Conservation (phyloP, 2,888 invertebrate species). For the Malachius bipustulatus region DNA sequence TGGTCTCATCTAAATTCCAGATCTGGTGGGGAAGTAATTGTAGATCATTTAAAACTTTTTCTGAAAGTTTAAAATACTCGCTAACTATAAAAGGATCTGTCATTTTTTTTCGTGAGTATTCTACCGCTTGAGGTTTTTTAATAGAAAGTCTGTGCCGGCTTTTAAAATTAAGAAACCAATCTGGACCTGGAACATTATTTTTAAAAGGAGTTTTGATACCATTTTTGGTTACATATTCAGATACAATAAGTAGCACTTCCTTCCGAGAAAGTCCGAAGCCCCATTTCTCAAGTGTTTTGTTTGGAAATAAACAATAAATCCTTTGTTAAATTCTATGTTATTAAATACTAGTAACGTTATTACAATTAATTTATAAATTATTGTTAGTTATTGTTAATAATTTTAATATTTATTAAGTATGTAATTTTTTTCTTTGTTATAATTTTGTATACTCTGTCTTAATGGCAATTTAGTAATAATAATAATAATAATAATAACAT, state of each 20-base stretch:
- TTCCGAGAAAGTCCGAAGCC: slow-evolving; percentile 21
- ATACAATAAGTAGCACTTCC: slow-evolving; percentile 20
- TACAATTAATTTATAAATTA: too few species aligned
- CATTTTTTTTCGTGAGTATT: slow-evolving; percentile 23
- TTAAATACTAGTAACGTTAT: too few species aligned
- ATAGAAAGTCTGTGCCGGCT: slow-evolving; percentile 17
- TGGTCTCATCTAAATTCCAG: slow-evolving; percentile 22
- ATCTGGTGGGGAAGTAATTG: slow-evolving; percentile 14
- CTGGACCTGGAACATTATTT: slow-evolving; percentile 20
- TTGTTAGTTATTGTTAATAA: too few species aligned
- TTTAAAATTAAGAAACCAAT: slow-evolving; percentile 9
- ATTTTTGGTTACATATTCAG: slow-evolving; percentile 18
- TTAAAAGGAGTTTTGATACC: slow-evolving; percentile 21
- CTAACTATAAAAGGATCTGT: slow-evolving; percentile 21
- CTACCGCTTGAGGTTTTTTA: slow-evolving; percentile 29
- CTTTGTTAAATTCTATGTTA: too few species aligned
- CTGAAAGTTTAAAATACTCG: slow-evolving; percentile 16
- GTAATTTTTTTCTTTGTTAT: too few species aligned
- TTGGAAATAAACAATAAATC: too few species aligned
- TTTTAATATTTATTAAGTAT: too few species aligned
- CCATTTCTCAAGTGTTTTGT: slow-evolving; percentile 11
- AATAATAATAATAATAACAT: too few species aligned
- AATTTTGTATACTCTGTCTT: too few species aligned
- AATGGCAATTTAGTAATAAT: too few species aligned
- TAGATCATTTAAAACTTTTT: slow-evolving; percentile 12